phyloP scores from a whole-genome alignment of 2,113 vertebrate species.

The Spea bombifrons region DNA sequence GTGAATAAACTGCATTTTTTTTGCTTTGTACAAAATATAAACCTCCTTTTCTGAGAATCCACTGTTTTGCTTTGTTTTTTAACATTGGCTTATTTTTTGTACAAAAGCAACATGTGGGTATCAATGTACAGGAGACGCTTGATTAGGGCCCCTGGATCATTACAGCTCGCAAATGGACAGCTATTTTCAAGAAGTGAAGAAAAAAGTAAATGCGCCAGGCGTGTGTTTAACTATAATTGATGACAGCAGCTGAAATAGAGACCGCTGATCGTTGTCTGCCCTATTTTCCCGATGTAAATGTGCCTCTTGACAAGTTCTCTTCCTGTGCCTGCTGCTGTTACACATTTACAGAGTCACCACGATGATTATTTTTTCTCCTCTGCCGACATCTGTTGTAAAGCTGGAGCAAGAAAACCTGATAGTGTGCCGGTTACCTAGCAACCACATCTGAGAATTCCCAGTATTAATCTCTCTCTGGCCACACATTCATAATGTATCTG shows the following conservation, averaged over 20 bases:
- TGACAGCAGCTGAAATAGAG: slow-evolving; percentile 45
- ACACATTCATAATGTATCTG: slow-evolving; percentile 43
- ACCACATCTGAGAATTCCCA: slow-evolving; percentile 54
- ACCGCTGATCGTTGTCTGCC: slow-evolving; percentile 22
- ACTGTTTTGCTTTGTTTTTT: too few relatives aligned
- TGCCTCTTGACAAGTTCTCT: slow-evolving; percentile 45
- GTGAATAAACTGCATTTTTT: too few relatives aligned
- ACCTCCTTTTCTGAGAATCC: too few relatives aligned
- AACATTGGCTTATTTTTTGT: too few relatives aligned
- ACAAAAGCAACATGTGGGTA: background rate
- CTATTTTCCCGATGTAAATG: slow-evolving; percentile 35
- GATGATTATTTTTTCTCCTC: slow-evolving; percentile 44
- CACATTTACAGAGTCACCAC: slow-evolving; percentile 49
- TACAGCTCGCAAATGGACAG: slow-evolving; percentile 18
- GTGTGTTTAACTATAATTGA: slow-evolving; percentile 48
- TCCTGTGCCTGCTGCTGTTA: slow-evolving; percentile 37
- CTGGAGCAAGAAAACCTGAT: slow-evolving; percentile 43
- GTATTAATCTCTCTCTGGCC: slow-evolving; percentile 47
- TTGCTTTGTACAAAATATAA: too few relatives aligned
- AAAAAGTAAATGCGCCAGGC: slow-evolving; percentile 9
- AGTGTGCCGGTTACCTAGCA: slow-evolving; percentile 55
- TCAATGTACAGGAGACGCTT: background rate
- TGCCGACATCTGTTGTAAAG: slow-evolving; percentile 51
- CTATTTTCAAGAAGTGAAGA: background rate
- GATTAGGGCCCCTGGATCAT: slow-evolving; percentile 30